A percentile compares a stretch with the other conserved stretches of the same genome.
phyloP scores from a whole-genome alignment of 1,140 invertebrate genomes.

The Ptiloglossa arizonensis region DNA sequence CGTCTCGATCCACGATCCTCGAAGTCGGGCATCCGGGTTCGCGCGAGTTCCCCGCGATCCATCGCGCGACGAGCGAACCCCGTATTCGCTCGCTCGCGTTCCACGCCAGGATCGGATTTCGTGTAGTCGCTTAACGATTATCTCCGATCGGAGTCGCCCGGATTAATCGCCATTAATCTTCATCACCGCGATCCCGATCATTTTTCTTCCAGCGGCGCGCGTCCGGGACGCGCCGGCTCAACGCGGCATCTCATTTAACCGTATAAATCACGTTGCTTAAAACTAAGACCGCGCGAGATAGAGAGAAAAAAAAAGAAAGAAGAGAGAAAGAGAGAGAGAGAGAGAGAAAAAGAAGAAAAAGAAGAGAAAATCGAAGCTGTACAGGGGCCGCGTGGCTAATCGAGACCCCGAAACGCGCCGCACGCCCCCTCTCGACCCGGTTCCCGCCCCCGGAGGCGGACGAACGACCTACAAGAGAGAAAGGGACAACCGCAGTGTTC shows the following conservation, averaged over 20 bases:
- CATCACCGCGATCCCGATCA: constrained; percentile 50
- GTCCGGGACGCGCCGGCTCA: constrained; percentile 26
- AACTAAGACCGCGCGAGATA: constrained; percentile 38
- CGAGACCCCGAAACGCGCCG: neutral
- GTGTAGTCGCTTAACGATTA: constrained; percentile 65
- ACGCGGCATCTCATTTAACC: constrained; percentile 50
- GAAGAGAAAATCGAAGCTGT: too few species aligned
- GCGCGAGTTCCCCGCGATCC: neutral
- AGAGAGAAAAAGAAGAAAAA: too few species aligned
- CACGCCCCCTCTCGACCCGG: too few species aligned
- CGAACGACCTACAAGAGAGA: neutral
- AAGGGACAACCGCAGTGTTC: constrained; percentile 10
- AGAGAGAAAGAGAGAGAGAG: too few species aligned
- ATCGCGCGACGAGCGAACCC: too few species aligned
- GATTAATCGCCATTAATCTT: constrained; percentile 62
- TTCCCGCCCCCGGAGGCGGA: too few species aligned
- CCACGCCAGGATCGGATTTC: constrained; percentile 67
- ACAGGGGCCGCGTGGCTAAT: constrained; percentile 11
- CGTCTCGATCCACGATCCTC: too few species aligned
- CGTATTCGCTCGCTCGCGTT: neutral
- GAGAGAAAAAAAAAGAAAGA: too few species aligned
- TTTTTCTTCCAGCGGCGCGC: constrained; percentile 35
- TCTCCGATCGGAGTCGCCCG: constrained; percentile 51
- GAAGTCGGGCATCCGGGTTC: too few species aligned
- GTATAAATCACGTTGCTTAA: constrained; percentile 50